Evolutionary conservation across 1,140 invertebrate genomes (phyloP), one percentile per base, ranked within the genome.

Genomic region (Orchesella cincta): DNA sequence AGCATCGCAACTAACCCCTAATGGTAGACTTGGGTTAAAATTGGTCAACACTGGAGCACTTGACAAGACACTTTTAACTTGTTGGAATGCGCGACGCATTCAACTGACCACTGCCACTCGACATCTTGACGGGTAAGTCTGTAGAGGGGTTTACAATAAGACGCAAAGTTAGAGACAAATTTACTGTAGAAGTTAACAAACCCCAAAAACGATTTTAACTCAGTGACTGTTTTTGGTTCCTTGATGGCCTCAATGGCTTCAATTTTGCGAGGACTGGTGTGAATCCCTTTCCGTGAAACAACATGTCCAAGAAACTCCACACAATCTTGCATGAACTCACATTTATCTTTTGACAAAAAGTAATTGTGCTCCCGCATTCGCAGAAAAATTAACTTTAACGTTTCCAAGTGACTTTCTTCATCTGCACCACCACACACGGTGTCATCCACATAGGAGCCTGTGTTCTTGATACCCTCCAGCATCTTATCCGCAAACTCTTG

Each of bases 221-320:
- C 80, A 14, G 64, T 35, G 20, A 76, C 64, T 73, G 79, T 83
- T n/a, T 20, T 62, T 52, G 84, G 81, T 28, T 29, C 51, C 1
- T 77, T 73, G 20, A 84, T 72, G 28, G 84, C 81, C 62, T 67
- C 35, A 0, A 86, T 84, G 29, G 84, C 85, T 29, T 77, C 75
- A n/a, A 85, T 71, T 76, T 86, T 86, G 8, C 76, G 78, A 2
- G 81, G 82, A 78, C 86, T 85, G 39, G 84, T 78, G 64, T 79
- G 78, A 5, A 87, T 76, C 5, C 86, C 86, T 20, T 85, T 76
- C 33, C 62, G 67, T 28, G 81, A 79, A 2, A 88, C 79, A 23
- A 84, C 81, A 70, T 85, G 83, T 5, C 86, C 86, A 18, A 86
- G 74, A 81, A 85, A 86, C 67, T 81, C 83, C 0, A 86, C 76